Conservation (phyloP, 2,113 vertebrate genomes). For the Apus apus region DNA sequence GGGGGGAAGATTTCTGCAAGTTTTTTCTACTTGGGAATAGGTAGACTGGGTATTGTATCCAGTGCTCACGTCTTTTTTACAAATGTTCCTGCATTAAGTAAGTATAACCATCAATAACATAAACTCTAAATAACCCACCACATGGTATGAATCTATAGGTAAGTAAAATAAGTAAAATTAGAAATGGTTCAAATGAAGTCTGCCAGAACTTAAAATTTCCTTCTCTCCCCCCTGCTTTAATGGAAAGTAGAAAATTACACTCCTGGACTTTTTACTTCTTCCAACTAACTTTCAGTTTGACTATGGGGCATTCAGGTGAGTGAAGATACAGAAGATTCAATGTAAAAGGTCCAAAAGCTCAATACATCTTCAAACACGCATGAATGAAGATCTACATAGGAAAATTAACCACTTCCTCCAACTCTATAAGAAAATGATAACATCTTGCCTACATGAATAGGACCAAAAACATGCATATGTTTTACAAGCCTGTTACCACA, state of each 20-base stretch:
- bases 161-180: conserved; percentile 53
- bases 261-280: neutral
- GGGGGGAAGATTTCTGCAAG: neutral
- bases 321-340: neutral
- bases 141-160: conserved; percentile 25
- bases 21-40: conserved; percentile 31
- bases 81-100: neutral
- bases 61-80: neutral
- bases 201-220: neutral
- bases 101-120: neutral
- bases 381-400: neutral
- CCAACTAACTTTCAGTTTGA: neutral
- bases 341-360: neutral
- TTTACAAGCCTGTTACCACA: neutral
- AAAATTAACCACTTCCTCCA: conserved; percentile 10
- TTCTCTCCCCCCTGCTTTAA: neutral
- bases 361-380: neutral
- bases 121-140: conserved; percentile 21
- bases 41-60: neutral
- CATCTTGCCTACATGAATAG: neutral
- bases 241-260: neutral
- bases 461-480: neutral
- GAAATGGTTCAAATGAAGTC: conserved; percentile 21
- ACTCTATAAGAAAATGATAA: neutral
- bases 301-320: neutral